phyloP scores from a whole-genome alignment of 2,888 invertebrate genomes.

The Drosophila koepferae region DNA sequence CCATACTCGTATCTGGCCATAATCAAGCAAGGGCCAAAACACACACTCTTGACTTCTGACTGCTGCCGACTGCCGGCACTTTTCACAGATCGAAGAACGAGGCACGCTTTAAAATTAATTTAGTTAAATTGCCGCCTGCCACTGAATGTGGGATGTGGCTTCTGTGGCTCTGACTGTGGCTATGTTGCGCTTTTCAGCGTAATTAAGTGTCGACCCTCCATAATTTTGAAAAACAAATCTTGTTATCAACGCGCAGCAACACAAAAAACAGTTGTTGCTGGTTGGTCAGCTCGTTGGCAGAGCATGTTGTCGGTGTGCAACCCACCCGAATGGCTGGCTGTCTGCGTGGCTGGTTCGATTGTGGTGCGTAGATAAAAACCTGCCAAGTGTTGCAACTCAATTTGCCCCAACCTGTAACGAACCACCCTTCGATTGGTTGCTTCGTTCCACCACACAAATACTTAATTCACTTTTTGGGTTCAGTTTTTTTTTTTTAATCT shows the following conservation, averaged over 20 bases:
- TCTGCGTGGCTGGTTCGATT: constrained; percentile 49
- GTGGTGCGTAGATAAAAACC: constrained; percentile 80
- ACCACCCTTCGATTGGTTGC: constrained; percentile 56
- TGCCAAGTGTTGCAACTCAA: constrained; percentile 81
- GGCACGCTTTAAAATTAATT: constrained; percentile 78
- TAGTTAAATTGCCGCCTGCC: constrained; percentile 67
- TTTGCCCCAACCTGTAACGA: constrained; percentile 57
- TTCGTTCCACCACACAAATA: constrained; percentile 77
- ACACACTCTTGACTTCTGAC: constrained; percentile 65
- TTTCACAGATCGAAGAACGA: constrained; percentile 62
- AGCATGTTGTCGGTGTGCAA: neutral
- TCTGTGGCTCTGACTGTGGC: constrained; percentile 53
- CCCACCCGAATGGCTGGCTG: constrained; percentile 24
- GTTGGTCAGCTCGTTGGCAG: constrained; percentile 31
- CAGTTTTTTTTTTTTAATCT: constrained; percentile 71
- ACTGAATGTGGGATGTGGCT: constrained; percentile 21
- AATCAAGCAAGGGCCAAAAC: constrained; percentile 59
- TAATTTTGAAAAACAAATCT: constrained; percentile 78
- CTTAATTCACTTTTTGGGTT: constrained; percentile 78
- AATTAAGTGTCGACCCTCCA: constrained; percentile 71
- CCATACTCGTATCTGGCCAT: constrained; percentile 54
- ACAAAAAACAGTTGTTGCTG: constrained; percentile 67
- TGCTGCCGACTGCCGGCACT: constrained; percentile 32
- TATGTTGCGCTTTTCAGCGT: constrained; percentile 75
- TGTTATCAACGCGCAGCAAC: constrained; percentile 75